A percentile compares a stretch with the other conserved stretches of the same genome.
phyloP scores from a whole-genome alignment of 2,113 vertebrate species.

The Orientallactaga bullata region DNA sequence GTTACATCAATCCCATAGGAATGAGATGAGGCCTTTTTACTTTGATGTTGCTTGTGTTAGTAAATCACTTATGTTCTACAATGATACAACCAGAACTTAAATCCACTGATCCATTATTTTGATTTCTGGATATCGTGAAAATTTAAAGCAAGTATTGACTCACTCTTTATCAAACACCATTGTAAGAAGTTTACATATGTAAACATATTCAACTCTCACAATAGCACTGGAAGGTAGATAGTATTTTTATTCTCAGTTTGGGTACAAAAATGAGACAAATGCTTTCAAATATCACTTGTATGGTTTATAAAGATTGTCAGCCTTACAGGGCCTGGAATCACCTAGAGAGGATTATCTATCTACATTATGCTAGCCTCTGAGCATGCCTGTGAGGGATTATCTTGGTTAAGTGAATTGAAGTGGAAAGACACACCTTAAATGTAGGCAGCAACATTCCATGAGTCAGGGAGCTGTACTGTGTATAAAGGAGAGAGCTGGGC shows the following conservation, averaged over 20 bases:
- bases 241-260: not conserved
- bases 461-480: too few species aligned
- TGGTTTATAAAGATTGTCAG: too few species aligned
- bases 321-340: too few species aligned
- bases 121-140: not conserved
- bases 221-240: not conserved
- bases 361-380: too few species aligned
- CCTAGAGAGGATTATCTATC: too few species aligned
- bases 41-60: not conserved
- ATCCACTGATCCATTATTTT: not conserved
- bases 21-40: not conserved
- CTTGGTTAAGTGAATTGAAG: too few species aligned
- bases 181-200: not conserved
- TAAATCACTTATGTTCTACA: not conserved
- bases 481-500: too few species aligned
- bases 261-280: not conserved
- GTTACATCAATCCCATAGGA: not conserved
- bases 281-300: not conserved
- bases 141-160: not conserved
- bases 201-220: not conserved
- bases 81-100: not conserved
- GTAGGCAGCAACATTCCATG: too few species aligned
- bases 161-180: not conserved
- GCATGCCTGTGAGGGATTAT: too few species aligned
- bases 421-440: too few species aligned